phyloP scores from a whole-genome alignment of 2,888 invertebrate species.

The Tuta absoluta region DNA sequence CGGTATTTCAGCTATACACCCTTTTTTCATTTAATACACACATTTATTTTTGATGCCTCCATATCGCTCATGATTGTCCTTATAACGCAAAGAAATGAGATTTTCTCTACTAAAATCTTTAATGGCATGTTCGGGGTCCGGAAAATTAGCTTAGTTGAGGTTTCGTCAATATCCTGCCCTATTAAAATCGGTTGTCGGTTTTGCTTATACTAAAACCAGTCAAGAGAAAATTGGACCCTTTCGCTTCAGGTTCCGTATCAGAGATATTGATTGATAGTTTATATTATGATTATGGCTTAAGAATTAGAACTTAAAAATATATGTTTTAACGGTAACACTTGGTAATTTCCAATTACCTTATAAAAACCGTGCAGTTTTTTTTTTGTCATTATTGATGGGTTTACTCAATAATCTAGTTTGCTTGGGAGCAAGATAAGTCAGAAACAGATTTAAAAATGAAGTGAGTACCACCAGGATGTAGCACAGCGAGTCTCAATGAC shows the following conservation, averaged over 20 bases:
- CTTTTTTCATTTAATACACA: neutral
- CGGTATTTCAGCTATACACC: too few relatives aligned
- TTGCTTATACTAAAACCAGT: slow-evolving; percentile 13
- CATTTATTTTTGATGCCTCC: neutral
- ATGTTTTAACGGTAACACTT: too few relatives aligned
- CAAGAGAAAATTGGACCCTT: neutral
- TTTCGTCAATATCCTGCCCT: slow-evolving; percentile 6
- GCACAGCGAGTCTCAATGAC: too few relatives aligned
- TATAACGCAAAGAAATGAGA: slow-evolving; percentile 20
- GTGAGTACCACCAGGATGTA: too few relatives aligned
- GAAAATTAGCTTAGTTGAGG: slow-evolving; percentile 30
- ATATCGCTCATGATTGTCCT: neutral
- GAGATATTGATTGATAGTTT: neutral
- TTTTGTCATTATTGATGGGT: too few relatives aligned
- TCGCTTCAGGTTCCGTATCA: slow-evolving; percentile 1
- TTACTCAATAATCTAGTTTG: too few relatives aligned
- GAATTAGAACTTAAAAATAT: neutral
- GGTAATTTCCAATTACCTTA: too few relatives aligned
- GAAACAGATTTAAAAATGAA: too few relatives aligned
- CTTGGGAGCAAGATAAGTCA: too few relatives aligned
- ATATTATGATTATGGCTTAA: too few relatives aligned
- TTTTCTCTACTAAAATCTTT: slow-evolving; percentile 21
- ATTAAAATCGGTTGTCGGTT: slow-evolving; percentile 20
- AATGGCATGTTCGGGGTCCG: slow-evolving; percentile 29
- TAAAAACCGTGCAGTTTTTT: too few relatives aligned